These are phyloP conservation scores for Stomorhina lunata DNA, from an alignment of 2,888 invertebrate genomes.

Conservation along the genomic window DNA sequence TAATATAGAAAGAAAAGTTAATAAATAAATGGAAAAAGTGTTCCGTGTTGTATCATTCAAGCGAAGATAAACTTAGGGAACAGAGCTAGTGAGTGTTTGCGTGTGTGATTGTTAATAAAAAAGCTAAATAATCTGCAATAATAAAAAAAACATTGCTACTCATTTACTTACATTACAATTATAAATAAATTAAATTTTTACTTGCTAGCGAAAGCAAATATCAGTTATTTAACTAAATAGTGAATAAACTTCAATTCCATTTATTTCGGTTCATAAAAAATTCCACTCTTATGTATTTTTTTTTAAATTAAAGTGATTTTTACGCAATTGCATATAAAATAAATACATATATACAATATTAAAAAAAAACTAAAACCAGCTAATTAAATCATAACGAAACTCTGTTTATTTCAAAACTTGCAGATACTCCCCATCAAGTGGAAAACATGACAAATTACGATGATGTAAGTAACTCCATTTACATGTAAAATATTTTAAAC, in stretches of 20 bases:
- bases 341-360: background rate
- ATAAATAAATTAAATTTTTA: background rate
- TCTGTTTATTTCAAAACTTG: slow-evolving; percentile 45
- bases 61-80: slow-evolving; percentile 32
- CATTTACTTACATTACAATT: too few species aligned
- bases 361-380: background rate
- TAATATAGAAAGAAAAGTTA: too few species aligned
- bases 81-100: background rate
- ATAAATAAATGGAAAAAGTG: slow-evolving; percentile 34
- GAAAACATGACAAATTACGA: slow-evolving; percentile 77
- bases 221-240: too few species aligned
- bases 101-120: slow-evolving; percentile 11
- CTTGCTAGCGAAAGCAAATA: slow-evolving; percentile 1
- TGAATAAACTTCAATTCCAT: background rate
- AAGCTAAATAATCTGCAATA: background rate
- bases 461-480: slow-evolving; percentile 76
- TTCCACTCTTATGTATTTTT: background rate
- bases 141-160: background rate
- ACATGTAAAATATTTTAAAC: background rate
- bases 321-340: background rate
- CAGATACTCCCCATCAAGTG: slow-evolving; percentile 69
- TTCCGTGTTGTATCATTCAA: slow-evolving; percentile 45
- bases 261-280: background rate
- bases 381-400: background rate
- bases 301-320: slow-evolving; percentile 19